phyloP scores from a whole-genome alignment of 2,797 vertebrate genomes.

The Alosa sapidissima region DNA sequence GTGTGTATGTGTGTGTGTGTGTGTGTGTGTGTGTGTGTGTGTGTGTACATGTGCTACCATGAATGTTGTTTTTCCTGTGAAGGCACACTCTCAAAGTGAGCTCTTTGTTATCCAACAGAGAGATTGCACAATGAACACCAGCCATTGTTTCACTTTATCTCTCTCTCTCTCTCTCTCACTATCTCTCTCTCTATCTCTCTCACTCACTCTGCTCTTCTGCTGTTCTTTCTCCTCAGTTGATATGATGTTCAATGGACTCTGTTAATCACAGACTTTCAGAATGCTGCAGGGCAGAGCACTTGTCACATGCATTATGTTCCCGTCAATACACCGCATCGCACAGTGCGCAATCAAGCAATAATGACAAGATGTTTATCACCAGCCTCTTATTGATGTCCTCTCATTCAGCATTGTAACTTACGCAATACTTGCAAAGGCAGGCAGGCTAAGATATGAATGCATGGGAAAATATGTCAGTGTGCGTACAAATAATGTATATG shows the following conservation, averaged over 20 bases:
- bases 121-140: neutral
- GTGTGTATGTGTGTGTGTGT: constrained; percentile 7
- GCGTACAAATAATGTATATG: neutral
- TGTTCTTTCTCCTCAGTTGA: neutral
- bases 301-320: neutral
- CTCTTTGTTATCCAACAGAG: neutral
- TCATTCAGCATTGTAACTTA: neutral
- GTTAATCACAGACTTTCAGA: neutral
- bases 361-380: neutral
- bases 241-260: neutral
- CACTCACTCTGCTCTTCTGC: neutral
- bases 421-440: neutral
- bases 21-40: constrained; percentile 3
- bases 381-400: neutral
- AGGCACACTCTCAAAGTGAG: neutral
- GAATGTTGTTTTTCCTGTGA: neutral
- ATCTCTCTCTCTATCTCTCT: neutral
- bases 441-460: neutral
- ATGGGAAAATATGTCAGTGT: neutral
- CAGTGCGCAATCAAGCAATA: neutral
- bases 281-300: neutral
- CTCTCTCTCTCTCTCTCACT: neutral
- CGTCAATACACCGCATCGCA: neutral
- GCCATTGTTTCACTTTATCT: neutral
- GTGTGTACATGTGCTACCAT: neutral